Evolutionary conservation across 1,140 invertebrate species (phyloP), one percentile per base, ranked within the genome.

Genomic region (Heliconius hermathena): DNA sequence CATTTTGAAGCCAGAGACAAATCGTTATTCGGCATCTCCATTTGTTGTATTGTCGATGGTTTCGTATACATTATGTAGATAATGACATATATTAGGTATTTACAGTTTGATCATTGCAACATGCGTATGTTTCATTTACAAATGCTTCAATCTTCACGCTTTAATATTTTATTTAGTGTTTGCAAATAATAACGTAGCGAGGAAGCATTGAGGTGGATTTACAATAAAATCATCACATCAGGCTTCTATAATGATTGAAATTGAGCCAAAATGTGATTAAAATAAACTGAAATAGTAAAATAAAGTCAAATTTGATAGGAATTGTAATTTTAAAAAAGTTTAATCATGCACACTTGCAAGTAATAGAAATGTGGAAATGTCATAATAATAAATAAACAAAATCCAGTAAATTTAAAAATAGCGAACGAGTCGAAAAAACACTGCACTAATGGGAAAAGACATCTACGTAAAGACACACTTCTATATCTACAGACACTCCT

Each of bases 211-310:
- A 83, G 84, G 82, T 83, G 79, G 72, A 76, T 79, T 83, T 54
- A 86, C 71, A 80, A 83, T 84, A 83, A 84, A 87, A 80, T 75
- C 85, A 85, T 88, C 83, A 84, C 82, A 87, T 80, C 85, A 90
- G 85, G 86, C 88, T 89, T 87, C 88, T 91, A 93, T 85, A 84
- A 91, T 89, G 84, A 83, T 80, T 71, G 83, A 84, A 85, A 90
- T 91, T 93, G 90, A 94, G 92, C 90, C 92, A 91, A 91, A 93
- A 94, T 93, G 89, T 93, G 91, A 90, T 88, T 84, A 77, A 86
- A 87, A 73, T 73, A 81, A 82, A 82, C 26, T 66, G 60, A 66
- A 66, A 66, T 26, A 66, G 26, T 29, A 66, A 66, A 66, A 66
- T 13, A 79, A 76, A 41, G 18, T 66, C 38, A 82, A 82, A 75